Evolutionary conservation across 2,797 vertebrate genomes (phyloP).

Genomic region (Mormyrops attenuatus): DNA sequence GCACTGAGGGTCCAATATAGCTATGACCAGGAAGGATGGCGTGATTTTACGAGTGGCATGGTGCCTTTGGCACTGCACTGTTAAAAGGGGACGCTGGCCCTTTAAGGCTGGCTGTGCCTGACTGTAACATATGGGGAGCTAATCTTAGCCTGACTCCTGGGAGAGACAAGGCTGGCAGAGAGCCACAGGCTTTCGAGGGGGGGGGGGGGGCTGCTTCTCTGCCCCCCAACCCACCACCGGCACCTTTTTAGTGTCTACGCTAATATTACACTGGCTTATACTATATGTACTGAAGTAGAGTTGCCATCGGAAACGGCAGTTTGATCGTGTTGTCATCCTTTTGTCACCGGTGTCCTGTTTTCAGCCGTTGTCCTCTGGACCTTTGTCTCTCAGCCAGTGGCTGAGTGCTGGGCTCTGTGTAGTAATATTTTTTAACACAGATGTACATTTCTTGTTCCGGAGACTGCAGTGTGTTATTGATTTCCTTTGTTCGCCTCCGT

Average conservation of each 20-base stretch:
- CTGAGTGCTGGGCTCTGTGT: neutral
- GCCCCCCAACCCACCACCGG: neutral
- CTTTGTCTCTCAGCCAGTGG: neutral
- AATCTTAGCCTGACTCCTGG: conserved; percentile 68
- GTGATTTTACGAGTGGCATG: neutral
- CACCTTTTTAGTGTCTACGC: neutral
- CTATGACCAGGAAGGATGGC: neutral
- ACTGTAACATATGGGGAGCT: conserved; percentile 71
- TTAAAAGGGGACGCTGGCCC: conserved; percentile 48
- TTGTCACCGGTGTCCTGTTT: neutral
- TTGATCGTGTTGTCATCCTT: neutral
- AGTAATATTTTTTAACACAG: conserved; percentile 5
- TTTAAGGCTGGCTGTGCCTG: conserved; percentile 64
- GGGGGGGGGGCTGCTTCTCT: conserved; percentile 27
- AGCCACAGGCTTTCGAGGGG: conserved; percentile 45
- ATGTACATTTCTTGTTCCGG: neutral
- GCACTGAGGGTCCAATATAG: neutral
- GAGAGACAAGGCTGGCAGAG: conserved; percentile 62
- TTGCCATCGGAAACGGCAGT: neutral
- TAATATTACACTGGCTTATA: neutral
- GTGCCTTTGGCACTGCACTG: neutral
- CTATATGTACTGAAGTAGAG: neutral
- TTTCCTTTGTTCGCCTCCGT: neutral
- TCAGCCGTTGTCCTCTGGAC: neutral
- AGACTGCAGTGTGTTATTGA: conserved; percentile 3